Percentiles rank a stretch among this genome's conserved stretches.
phyloP scores from a whole-genome alignment of 1,140 invertebrate species.

The Panulirus ornatus region DNA sequence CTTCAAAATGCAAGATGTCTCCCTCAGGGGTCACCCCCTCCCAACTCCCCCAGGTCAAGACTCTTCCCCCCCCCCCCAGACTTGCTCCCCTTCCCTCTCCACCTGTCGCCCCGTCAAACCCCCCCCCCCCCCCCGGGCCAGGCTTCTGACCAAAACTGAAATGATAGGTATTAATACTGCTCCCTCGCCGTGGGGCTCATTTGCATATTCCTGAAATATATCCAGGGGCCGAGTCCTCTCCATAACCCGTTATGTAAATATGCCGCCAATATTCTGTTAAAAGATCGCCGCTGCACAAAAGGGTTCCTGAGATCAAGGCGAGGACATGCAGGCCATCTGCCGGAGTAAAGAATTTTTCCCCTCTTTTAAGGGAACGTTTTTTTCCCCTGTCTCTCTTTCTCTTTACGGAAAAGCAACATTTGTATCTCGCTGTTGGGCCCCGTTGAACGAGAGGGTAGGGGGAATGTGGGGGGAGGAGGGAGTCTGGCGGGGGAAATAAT shows the following conservation, averaged over 20 bases:
- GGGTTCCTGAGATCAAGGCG: neutral
- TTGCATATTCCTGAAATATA: conserved; percentile 29
- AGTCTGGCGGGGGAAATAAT: too few relatives aligned
- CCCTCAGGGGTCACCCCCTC: neutral
- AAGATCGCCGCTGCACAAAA: conserved; percentile 15
- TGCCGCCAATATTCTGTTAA: conserved; percentile 47
- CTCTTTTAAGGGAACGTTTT: neutral
- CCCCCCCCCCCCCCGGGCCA: neutral
- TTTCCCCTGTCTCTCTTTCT: neutral
- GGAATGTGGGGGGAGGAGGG: too few relatives aligned
- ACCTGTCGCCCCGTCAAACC: neutral
- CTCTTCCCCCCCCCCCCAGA: neutral
- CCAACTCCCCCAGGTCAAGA: too few relatives aligned
- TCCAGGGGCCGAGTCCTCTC: neutral
- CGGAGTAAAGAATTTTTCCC: neutral
- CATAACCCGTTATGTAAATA: conserved; percentile 48
- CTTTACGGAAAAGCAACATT: too few relatives aligned
- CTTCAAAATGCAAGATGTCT: too few relatives aligned
- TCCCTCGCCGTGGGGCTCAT: neutral
- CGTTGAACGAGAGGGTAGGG: neutral
- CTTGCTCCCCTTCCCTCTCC: neutral
- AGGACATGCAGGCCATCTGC: neutral
- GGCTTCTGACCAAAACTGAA: neutral
- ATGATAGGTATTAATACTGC: conserved; percentile 24
- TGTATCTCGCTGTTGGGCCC: neutral